Conservation (phyloP, 1,140 invertebrate species). For the Drosophila orosa region DNA sequence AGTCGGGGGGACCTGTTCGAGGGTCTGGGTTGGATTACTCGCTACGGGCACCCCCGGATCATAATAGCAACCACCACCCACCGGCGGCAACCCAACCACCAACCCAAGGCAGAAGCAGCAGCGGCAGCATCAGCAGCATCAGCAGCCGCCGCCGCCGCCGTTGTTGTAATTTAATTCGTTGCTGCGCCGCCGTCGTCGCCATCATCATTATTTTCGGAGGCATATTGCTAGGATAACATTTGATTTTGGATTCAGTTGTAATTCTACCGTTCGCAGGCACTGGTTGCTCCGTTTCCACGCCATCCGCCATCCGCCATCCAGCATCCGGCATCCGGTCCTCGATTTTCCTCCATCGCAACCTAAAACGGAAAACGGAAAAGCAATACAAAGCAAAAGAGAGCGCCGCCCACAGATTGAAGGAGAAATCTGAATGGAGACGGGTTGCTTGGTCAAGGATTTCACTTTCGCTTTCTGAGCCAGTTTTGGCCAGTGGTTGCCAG, state of each 20-base stretch:
- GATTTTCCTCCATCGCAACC: conserved; percentile 15
- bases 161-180: conserved; percentile 79
- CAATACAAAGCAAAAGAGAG: neutral
- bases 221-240: conserved; percentile 85
- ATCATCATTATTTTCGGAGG: conserved; percentile 83
- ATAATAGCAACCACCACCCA: conserved; percentile 63
- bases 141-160: conserved; percentile 41
- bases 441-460: conserved; percentile 46
- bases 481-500: conserved; percentile 51
- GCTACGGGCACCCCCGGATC: conserved; percentile 67
- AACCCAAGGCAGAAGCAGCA: neutral
- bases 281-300: conserved; percentile 81
- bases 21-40: conserved; percentile 76
- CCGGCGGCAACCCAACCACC: conserved; percentile 26
- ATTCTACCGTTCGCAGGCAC: conserved; percentile 84
- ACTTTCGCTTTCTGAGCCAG: conserved; percentile 71
- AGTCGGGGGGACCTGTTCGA: conserved; percentile 7
- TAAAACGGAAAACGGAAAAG: neutral
- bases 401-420: conserved; percentile 15
- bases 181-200: conserved; percentile 72
- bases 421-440: conserved; percentile 15
- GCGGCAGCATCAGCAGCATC: neutral
- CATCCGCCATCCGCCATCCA: conserved; percentile 34
- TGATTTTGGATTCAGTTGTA: conserved; percentile 84
- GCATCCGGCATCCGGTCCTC: conserved; percentile 18